Percentiles rank a stretch among this genome's conserved stretches.
phyloP scores from a whole-genome alignment of 2,888 invertebrate genomes.

The Drosophila yooni region DNA sequence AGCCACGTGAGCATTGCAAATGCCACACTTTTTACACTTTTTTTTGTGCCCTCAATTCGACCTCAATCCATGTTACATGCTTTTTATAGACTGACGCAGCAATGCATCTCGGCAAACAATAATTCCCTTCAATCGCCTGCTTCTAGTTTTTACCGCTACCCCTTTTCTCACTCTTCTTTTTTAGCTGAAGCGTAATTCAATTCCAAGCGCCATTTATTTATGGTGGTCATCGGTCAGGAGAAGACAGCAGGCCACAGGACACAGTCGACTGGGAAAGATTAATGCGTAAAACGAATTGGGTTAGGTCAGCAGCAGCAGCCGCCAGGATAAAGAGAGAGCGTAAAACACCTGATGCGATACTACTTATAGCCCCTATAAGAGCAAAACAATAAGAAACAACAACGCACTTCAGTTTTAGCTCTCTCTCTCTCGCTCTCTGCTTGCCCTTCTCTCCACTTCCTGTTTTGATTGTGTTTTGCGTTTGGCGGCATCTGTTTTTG shows the following conservation, averaged over 20 bases:
- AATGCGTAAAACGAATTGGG: slow-evolving; percentile 70
- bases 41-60: slow-evolving; percentile 30
- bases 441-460: slow-evolving; percentile 22
- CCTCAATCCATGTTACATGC: slow-evolving; percentile 31
- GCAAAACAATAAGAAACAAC: not conserved
- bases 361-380: not conserved
- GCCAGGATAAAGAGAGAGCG: slow-evolving; percentile 14
- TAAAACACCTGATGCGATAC: slow-evolving; percentile 59
- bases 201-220: slow-evolving; percentile 78
- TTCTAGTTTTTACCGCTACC: not conserved
- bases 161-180: slow-evolving; percentile 17
- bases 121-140: slow-evolving; percentile 5
- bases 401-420: slow-evolving; percentile 11
- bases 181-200: slow-evolving; percentile 72
- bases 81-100: slow-evolving; percentile 75
- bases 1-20: slow-evolving; percentile 60
- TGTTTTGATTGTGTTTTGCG: slow-evolving; percentile 32
- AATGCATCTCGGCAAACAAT: slow-evolving; percentile 68
- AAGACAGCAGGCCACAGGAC: slow-evolving; percentile 18
- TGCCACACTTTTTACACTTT: slow-evolving; percentile 24
- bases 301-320: slow-evolving; percentile 63
- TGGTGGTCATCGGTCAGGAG: slow-evolving; percentile 56
- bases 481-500: slow-evolving; percentile 67
- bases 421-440: not conserved
- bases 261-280: slow-evolving; percentile 56